phyloP scores from a whole-genome alignment of 2,797 vertebrate species.

The Pseudochirops corinnae region DNA sequence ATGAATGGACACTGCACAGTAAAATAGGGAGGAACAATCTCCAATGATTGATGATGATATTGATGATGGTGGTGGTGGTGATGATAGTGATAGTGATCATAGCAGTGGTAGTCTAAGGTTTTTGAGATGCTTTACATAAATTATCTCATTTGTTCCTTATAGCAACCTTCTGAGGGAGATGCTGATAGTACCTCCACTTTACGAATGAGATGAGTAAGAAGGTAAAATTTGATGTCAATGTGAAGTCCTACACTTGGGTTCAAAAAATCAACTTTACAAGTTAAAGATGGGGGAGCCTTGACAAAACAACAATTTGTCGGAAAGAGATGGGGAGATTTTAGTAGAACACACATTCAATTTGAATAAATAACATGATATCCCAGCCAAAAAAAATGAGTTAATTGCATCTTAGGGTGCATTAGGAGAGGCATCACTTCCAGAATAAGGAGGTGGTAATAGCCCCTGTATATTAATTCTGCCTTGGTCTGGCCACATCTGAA shows the following conservation, averaged over 20 bases:
- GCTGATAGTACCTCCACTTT: not conserved
- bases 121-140: not conserved
- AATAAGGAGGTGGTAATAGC: not conserved
- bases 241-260: not conserved
- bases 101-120: not conserved
- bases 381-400: not conserved
- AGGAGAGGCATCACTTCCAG: not conserved
- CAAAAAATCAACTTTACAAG: not conserved
- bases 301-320: not conserved
- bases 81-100: not conserved
- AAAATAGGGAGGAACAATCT: not conserved
- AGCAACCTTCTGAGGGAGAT: not conserved
- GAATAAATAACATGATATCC: not conserved
- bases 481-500: not conserved
- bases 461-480: not conserved
- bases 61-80: not conserved
- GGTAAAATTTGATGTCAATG: not conserved
- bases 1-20: not conserved
- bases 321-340: not conserved
- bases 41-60: not conserved
- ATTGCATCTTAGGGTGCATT: not conserved
- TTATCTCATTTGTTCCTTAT: not conserved
- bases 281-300: not conserved
- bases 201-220: not conserved
- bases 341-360: not conserved